A percentile compares a stretch with the other conserved stretches of the same genome.
Conservation (phyloP, 2,113 vertebrate genomes). For the Callopanchax toddi region DNA sequence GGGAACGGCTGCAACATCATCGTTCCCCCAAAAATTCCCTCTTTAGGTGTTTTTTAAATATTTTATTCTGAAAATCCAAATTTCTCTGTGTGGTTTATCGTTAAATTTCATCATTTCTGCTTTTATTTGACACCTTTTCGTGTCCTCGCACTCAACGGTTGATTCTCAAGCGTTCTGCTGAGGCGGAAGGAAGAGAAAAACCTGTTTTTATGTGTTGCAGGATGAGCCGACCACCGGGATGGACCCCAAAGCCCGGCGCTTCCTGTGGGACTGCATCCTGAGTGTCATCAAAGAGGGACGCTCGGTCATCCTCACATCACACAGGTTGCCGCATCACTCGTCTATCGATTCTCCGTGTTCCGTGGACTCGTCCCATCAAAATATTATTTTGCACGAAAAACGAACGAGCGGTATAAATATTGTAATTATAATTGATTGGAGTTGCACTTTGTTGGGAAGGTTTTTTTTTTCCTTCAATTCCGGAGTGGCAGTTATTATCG, state of each 20-base stretch:
- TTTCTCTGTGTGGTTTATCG: not conserved
- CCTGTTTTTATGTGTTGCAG: constrained; percentile 65
- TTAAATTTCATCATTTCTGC: accelerated
- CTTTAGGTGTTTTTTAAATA: constrained; percentile 2
- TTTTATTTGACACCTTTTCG: not conserved
- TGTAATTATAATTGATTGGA: constrained; percentile 45
- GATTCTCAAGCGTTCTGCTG: not conserved
- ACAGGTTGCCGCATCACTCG: constrained; percentile 80
- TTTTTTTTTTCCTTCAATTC: constrained; percentile 41
- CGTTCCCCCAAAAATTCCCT: constrained; percentile 5
- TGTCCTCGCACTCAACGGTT: not conserved
- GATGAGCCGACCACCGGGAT: constrained; percentile 98
- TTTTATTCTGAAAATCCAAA: not conserved
- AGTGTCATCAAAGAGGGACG: constrained; percentile 94
- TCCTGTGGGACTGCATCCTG: constrained; percentile 96
- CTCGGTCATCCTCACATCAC: constrained; percentile 96
- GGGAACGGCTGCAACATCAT: not conserved
- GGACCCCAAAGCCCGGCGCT: constrained; percentile 96
- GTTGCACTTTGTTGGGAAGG: constrained; percentile 36
- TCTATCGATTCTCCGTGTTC: constrained; percentile 8
- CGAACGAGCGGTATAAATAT: constrained; percentile 20
- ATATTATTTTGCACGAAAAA: constrained; percentile 28
- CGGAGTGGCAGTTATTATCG: constrained; percentile 41
- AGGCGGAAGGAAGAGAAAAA: not conserved
- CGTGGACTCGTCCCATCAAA: constrained; percentile 13